These are phyloP conservation scores for Catharus bicknelli DNA, from an alignment of 2,113 vertebrate species.

Conservation along the genomic window DNA sequence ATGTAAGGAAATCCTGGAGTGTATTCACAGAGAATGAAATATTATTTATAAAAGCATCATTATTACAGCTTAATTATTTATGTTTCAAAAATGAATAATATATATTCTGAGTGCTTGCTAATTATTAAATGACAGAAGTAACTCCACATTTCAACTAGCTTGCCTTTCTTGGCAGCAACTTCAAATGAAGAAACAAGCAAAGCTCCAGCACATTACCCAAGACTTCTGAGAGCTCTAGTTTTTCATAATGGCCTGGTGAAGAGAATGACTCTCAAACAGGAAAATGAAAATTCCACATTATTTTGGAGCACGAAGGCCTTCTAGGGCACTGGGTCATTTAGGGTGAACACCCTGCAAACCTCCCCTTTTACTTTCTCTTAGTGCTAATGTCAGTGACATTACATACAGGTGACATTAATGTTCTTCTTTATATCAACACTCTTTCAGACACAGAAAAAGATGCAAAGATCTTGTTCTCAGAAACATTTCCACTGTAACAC, in stretches of 20 bases:
- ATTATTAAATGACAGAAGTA: slow-evolving; percentile 68
- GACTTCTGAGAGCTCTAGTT: slow-evolving; percentile 36
- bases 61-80: slow-evolving; percentile 63
- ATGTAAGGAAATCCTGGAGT: slow-evolving; percentile 50
- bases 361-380: neutral
- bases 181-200: slow-evolving; percentile 33
- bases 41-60: slow-evolving; percentile 61
- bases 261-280: neutral
- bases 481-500: neutral
- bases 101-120: slow-evolving; percentile 61
- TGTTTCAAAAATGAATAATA: slow-evolving; percentile 60
- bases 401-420: neutral
- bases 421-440: neutral
- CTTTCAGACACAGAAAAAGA: neutral
- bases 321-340: neutral
- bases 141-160: slow-evolving; percentile 48
- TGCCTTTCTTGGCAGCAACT: slow-evolving; percentile 48
- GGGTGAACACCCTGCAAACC: neutral
- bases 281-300: neutral
- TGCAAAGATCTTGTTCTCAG: neutral
- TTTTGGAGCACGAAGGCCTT: neutral
- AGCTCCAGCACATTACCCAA: neutral
- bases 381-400: neutral
- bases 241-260: slow-evolving; percentile 21
- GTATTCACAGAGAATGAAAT: slow-evolving; percentile 57